Conservation (phyloP, 2,888 invertebrate genomes). For the Julus scanicus region DNA sequence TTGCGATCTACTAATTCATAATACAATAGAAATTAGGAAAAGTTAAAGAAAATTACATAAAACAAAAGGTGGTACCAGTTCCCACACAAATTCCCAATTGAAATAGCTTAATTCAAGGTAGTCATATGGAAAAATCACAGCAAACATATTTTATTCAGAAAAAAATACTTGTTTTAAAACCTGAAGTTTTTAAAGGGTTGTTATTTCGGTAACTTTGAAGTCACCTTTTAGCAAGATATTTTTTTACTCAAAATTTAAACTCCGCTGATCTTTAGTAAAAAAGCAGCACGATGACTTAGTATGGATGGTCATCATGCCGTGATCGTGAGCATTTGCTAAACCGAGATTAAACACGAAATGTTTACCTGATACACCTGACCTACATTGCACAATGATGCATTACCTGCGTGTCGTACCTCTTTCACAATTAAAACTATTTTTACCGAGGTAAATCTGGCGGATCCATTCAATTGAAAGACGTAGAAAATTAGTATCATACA, state of each 20-base stretch:
- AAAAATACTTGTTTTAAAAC: not conserved
- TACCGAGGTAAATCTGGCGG: not conserved
- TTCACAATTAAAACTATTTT: slow-evolving; percentile 28
- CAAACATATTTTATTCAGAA: not conserved
- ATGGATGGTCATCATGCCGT: not conserved
- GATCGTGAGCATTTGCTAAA: not conserved
- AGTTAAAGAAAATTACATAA: not conserved
- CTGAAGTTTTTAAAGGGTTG: not conserved
- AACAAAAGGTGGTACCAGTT: slow-evolving; percentile 10
- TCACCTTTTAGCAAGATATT: not conserved
- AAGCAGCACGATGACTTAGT: not conserved
- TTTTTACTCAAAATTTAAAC: not conserved
- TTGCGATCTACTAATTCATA: not conserved
- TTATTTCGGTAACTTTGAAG: not conserved
- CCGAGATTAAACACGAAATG: not conserved
- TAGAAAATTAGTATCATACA: not conserved
- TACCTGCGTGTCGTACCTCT: slow-evolving; percentile 4
- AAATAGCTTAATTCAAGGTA: not conserved
- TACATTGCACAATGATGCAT: not conserved
- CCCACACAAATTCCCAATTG: not conserved
- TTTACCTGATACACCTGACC: slow-evolving; percentile 14
- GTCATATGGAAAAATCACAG: not conserved
- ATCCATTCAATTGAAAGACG: not conserved
- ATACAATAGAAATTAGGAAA: not conserved
- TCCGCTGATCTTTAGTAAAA: not conserved